Evolutionary conservation across 2,888 invertebrate genomes (phyloP).

Genomic region (Andrena haemorrhoa): DNA sequence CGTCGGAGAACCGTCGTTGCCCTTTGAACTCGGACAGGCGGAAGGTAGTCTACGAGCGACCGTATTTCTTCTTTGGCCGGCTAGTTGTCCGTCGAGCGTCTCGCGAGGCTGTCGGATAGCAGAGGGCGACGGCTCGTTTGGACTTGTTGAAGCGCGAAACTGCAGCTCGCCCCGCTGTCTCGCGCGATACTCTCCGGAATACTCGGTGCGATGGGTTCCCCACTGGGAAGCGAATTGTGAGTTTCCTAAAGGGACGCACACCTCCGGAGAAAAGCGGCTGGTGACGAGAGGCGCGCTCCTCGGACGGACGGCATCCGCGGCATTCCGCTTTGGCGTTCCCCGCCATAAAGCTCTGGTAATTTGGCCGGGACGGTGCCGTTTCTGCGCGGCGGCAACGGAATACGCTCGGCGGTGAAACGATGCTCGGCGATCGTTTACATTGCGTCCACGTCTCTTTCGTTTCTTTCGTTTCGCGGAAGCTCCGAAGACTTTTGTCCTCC

Average conservation of each 20-base stretch:
- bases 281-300: not conserved
- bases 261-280: too few relatives aligned
- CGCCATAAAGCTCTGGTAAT: constrained; percentile 48
- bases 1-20: not conserved
- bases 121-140: constrained; percentile 10
- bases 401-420: constrained; percentile 17
- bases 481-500: constrained; percentile 45
- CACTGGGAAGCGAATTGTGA: not conserved
- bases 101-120: not conserved
- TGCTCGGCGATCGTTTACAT: constrained; percentile 64
- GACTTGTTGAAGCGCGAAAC: constrained; percentile 23
- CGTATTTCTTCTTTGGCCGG: not conserved
- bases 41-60: not conserved
- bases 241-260: too few relatives aligned
- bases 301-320: not conserved
- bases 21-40: constrained; percentile 3
- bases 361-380: constrained; percentile 26
- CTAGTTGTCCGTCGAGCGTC: not conserved
- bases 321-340: constrained; percentile 23
- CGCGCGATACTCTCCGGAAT: not conserved
- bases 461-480: constrained; percentile 49
- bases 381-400: constrained; percentile 28
- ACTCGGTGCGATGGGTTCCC: not conserved
- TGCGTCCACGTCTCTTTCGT: constrained; percentile 63
- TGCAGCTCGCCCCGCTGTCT: not conserved